These are phyloP conservation scores for Eristalinus aeneus DNA, from an alignment of 2,888 invertebrate species.

Conservation along the genomic window DNA sequence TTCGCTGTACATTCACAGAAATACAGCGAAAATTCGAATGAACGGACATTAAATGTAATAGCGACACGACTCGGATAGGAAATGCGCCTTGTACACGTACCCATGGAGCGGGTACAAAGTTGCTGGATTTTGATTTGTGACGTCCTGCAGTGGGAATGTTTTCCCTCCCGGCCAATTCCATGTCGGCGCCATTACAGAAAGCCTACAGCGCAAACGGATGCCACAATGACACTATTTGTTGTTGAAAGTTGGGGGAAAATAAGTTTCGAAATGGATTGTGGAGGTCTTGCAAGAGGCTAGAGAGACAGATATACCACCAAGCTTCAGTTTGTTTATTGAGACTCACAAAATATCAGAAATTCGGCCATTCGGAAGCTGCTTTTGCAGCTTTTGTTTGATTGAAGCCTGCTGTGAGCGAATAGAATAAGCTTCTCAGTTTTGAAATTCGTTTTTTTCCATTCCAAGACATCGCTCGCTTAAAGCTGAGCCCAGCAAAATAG, in stretches of 20 bases:
- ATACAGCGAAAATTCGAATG: conserved; percentile 28
- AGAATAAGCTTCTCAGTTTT: too few species aligned
- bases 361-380: too few species aligned
- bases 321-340: too few species aligned
- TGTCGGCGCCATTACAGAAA: background rate
- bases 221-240: background rate
- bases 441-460: too few species aligned
- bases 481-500: too few species aligned
- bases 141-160: conserved; percentile 2
- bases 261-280: too few species aligned
- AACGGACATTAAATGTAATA: conserved; percentile 59
- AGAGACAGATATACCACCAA: too few species aligned
- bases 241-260: background rate
- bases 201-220: background rate
- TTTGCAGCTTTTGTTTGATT: too few species aligned
- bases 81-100: background rate
- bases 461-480: too few species aligned
- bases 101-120: background rate
- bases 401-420: too few species aligned
- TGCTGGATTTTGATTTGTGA: conserved; percentile 24
- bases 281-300: too few species aligned
- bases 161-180: background rate
- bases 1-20: conserved; percentile 10
- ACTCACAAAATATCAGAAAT: too few species aligned
- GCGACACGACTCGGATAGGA: conserved; percentile 50